Conservation (phyloP, 2,113 vertebrate species). For the Aptenodytes forsteri region DNA sequence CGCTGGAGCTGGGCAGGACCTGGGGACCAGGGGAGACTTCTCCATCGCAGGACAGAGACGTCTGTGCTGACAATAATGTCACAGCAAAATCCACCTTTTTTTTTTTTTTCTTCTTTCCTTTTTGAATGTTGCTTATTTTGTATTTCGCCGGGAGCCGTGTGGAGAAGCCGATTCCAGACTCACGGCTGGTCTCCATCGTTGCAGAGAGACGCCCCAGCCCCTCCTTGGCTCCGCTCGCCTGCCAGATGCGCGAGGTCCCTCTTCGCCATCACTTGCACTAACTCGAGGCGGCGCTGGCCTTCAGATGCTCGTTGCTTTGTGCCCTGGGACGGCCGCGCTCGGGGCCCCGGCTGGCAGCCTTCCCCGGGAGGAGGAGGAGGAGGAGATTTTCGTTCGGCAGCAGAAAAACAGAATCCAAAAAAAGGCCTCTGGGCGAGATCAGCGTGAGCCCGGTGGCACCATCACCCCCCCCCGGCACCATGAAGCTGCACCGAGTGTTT, state of each 20-base stretch:
- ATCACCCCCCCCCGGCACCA: not conserved
- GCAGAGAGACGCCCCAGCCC: not conserved
- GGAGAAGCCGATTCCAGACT: not conserved
- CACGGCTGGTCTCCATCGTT: rapidly evolving
- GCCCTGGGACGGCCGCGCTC: not conserved
- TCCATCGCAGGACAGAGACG: not conserved
- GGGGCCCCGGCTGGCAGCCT: not conserved
- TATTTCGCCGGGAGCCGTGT: not conserved
- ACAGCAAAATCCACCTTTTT: not conserved
- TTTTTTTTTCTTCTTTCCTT: not conserved
- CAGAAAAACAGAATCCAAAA: not conserved
- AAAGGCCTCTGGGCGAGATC: not conserved
- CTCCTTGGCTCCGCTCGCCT: not conserved
- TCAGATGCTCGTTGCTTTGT: rapidly evolving
- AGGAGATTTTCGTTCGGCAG: not conserved
- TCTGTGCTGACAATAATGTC: not conserved
- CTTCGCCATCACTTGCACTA: not conserved
- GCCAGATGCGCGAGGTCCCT: not conserved
- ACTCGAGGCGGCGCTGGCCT: not conserved
- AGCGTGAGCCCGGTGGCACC: rapidly evolving
- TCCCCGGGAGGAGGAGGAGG: not conserved
- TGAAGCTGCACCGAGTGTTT: not conserved
- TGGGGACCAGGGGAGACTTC: not conserved
- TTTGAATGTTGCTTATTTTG: not conserved
- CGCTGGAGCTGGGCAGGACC: not conserved